These are phyloP conservation scores for Arge pagana DNA, from an alignment of 2,888 invertebrate species.

Conservation along the genomic window DNA sequence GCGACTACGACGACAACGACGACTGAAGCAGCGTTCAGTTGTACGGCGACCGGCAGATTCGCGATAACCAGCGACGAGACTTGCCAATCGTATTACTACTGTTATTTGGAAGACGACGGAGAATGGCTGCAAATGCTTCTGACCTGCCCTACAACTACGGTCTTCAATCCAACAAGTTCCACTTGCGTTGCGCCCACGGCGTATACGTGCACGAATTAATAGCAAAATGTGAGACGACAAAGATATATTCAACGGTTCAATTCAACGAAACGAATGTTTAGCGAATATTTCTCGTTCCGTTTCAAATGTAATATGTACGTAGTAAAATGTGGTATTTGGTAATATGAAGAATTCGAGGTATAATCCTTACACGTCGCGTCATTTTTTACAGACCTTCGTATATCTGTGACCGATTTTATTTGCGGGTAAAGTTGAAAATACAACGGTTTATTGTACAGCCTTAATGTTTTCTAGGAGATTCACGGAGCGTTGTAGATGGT, in stretches of 20 bases:
- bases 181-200: constrained; percentile 10
- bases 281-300: no score
- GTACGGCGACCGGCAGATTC: constrained; percentile 27
- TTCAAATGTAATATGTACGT: no score
- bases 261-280: no score
- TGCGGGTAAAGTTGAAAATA: constrained; percentile 6
- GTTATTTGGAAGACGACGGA: constrained; percentile 18
- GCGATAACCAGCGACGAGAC: constrained; percentile 19
- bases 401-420: no score
- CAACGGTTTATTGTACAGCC: constrained; percentile 4
- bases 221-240: no score
- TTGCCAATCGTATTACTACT: constrained; percentile 32
- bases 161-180: constrained; percentile 12
- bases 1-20: constrained; percentile 9
- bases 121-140: not conserved
- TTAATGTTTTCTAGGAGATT: not conserved
- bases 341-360: no score
- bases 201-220: constrained; percentile 9
- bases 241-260: no score
- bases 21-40: constrained; percentile 16
- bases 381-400: no score
- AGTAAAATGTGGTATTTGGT: no score
- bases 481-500: constrained; percentile 26
- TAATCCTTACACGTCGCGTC: no score
- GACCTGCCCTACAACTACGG: constrained; percentile 14